phyloP scores from a whole-genome alignment of 2,888 invertebrate species.

The Craniophora ligustri region DNA sequence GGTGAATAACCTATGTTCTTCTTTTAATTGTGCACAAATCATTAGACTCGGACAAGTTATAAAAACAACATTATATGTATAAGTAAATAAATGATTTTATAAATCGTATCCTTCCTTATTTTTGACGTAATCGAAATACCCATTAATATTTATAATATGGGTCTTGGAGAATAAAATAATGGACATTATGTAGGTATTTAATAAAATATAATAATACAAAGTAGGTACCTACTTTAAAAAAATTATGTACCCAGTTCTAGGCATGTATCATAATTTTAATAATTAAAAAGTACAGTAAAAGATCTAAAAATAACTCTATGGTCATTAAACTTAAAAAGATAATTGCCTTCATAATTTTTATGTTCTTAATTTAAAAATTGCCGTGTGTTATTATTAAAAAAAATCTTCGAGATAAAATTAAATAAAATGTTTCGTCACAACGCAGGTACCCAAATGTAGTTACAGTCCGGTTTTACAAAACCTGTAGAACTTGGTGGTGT shows the following conservation, averaged over 20 bases:
- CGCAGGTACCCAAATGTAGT: constrained; percentile 10
- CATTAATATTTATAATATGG: too few species aligned
- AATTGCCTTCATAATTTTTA: constrained; percentile 7
- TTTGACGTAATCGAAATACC: not conserved
- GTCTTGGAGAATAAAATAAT: too few species aligned
- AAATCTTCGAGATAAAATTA: constrained; percentile 10
- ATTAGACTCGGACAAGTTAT: not conserved
- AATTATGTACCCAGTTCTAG: too few species aligned
- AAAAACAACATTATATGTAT: not conserved
- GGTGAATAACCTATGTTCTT: constrained; percentile 30
- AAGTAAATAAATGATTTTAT: not conserved
- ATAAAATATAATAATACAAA: too few species aligned
- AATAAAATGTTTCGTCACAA: constrained; percentile 45
- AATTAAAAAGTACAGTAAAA: not conserved
- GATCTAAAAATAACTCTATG: not conserved
- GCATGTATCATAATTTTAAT: too few species aligned
- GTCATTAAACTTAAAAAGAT: constrained; percentile 5
- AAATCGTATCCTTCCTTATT: not conserved
- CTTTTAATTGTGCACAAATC: constrained; percentile 18
- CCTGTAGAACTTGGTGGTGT: constrained; percentile 45
- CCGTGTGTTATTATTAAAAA: not conserved
- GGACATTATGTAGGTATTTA: too few species aligned
- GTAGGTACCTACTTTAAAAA: too few species aligned
- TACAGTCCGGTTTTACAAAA: constrained; percentile 41
- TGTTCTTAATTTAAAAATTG: constrained; percentile 4